A percentile compares a stretch with the other conserved stretches of the same genome.
Evolutionary conservation across 1,140 invertebrate species (phyloP).

Genomic region (Lepidurus apus): DNA sequence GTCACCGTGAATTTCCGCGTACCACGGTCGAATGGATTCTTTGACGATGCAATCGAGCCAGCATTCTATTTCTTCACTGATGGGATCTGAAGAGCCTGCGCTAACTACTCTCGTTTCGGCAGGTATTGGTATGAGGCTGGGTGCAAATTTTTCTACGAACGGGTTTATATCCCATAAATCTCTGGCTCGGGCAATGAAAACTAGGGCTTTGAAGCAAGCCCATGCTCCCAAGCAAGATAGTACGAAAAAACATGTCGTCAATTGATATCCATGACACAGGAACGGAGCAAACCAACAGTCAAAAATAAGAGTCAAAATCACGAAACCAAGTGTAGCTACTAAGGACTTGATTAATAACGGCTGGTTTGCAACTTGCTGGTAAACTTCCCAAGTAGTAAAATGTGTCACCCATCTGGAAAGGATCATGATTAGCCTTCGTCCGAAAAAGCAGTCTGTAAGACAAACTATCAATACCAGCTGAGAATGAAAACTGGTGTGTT

Average conservation of each 20-base stretch:
- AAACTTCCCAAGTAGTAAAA: not conserved
- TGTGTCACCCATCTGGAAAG: not conserved
- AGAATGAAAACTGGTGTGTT: not conserved
- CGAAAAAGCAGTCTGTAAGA: not conserved
- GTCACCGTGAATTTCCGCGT: not conserved
- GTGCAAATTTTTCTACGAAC: not conserved
- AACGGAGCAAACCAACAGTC: slow-evolving; percentile 32
- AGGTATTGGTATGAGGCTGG: slow-evolving; percentile 2
- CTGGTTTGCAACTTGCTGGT: not conserved
- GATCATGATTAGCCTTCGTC: not conserved
- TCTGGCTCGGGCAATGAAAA: not conserved
- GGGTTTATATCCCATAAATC: slow-evolving; percentile 23
- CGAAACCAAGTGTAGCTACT: not conserved
- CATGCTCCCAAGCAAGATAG: slow-evolving; percentile 9
- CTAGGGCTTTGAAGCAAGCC: slow-evolving; percentile 24
- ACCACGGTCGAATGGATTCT: slow-evolving; percentile 5
- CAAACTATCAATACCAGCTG: not conserved
- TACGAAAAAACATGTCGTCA: slow-evolving; percentile 24
- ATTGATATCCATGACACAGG: slow-evolving; percentile 28
- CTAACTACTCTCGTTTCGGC: not conserved
- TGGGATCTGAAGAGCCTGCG: not conserved
- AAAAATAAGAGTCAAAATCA: slow-evolving; percentile 26
- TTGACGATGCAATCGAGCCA: not conserved
- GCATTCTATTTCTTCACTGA: not conserved
- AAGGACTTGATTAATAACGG: not conserved